These are phyloP conservation scores for Meleagris gallopavo DNA, from an alignment of 2,113 vertebrate species.

Conservation along the genomic window DNA sequence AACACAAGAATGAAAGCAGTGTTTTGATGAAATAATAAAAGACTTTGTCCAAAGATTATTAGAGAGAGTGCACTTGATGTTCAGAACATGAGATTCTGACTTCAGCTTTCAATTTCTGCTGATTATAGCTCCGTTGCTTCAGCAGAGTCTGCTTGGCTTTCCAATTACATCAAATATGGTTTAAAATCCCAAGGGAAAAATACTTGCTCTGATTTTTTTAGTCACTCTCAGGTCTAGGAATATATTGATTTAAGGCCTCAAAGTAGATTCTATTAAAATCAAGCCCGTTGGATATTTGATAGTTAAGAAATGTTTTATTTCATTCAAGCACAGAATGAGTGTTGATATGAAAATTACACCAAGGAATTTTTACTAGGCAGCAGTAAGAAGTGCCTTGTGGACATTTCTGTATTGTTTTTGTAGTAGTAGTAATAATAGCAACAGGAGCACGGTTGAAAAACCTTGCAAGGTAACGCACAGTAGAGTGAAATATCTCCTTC, in stretches of 20 bases:
- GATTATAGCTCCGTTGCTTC: background rate
- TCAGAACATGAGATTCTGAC: background rate
- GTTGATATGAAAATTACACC: background rate
- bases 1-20: background rate
- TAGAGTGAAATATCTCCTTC: background rate
- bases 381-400: background rate
- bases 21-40: background rate
- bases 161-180: background rate
- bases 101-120: background rate
- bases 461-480: background rate
- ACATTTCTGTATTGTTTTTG: background rate
- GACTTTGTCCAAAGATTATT: background rate
- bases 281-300: background rate
- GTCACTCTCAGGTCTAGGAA: background rate
- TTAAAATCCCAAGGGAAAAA: background rate
- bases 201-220: background rate
- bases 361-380: background rate
- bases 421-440: background rate
- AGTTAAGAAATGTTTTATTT: background rate
- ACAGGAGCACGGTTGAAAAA: background rate
- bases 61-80: background rate
- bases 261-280: background rate
- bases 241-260: background rate
- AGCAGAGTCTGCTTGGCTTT: background rate
- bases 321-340: background rate